A percentile compares a stretch with the other conserved stretches of the same genome.
Conservation (phyloP, 2,797 vertebrate species). For the Peromyscus aztecus region DNA sequence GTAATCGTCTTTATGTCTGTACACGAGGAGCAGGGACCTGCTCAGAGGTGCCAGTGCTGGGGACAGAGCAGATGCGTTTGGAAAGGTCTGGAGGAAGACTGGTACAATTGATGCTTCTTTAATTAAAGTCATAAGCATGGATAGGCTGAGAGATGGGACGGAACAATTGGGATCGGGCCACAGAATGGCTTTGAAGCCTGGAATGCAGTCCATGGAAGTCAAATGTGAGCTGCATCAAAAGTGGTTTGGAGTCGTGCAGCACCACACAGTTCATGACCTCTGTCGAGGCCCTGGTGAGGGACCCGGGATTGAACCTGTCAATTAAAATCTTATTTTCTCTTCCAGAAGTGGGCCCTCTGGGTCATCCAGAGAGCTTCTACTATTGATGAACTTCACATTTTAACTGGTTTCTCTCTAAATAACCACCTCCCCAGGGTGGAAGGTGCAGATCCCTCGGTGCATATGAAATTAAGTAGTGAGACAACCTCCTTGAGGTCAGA, state of each 20-base stretch:
- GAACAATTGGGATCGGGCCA: background rate
- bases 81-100: background rate
- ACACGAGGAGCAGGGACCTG: background rate
- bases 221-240: slow-evolving; percentile 47
- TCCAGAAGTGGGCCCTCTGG: slow-evolving; percentile 54
- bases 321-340: slow-evolving; percentile 78
- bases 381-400: slow-evolving; percentile 69
- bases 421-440: slow-evolving; percentile 42
- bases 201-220: background rate
- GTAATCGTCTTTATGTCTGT: background rate
- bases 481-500: background rate
- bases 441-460: background rate
- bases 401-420: slow-evolving; percentile 66
- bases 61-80: background rate
- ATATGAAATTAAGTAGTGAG: slow-evolving; percentile 57
- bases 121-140: background rate
- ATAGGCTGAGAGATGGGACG: background rate
- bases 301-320: slow-evolving; percentile 70
- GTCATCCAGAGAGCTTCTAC: slow-evolving; percentile 35
- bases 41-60: background rate
- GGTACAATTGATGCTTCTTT: background rate
- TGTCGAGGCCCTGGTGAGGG: slow-evolving; percentile 41
- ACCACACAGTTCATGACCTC: slow-evolving; percentile 56
- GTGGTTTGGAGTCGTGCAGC: background rate
- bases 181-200: background rate